phyloP scores from a whole-genome alignment of 1,140 invertebrate species.

The Carposina sasakii region DNA sequence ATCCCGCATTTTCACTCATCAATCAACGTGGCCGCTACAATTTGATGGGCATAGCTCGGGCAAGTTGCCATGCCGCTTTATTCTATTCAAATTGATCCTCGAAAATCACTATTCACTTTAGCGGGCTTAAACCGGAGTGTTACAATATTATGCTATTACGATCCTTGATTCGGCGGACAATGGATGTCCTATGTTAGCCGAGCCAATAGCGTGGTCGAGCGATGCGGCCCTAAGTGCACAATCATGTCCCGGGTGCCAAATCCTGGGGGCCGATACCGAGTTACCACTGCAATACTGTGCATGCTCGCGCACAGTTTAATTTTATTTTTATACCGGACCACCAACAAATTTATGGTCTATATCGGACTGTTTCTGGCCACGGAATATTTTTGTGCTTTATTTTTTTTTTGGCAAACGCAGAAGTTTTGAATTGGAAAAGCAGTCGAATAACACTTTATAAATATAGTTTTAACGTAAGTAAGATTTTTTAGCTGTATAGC shows the following conservation, averaged over 20 bases:
- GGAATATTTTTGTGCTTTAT: too few species aligned
- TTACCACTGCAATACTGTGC: constrained; percentile 46
- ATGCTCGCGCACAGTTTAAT: constrained; percentile 37
- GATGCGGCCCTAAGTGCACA: constrained; percentile 50
- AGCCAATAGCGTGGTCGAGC: constrained; percentile 8
- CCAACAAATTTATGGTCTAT: constrained; percentile 44
- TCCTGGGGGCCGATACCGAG: constrained; percentile 43
- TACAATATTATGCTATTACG: too few species aligned
- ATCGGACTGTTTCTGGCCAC: constrained; percentile 42
- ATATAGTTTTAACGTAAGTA: too few species aligned
- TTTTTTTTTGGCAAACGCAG: too few species aligned
- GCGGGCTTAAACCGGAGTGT: background rate
- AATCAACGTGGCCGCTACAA: too few species aligned
- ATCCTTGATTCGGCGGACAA: constrained; percentile 14
- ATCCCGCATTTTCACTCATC: too few species aligned
- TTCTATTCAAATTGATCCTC: background rate
- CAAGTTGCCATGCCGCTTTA: background rate
- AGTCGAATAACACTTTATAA: too few species aligned
- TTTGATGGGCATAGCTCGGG: too few species aligned
- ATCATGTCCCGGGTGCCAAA: constrained; percentile 64
- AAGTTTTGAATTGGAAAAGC: too few species aligned
- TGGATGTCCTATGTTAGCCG: constrained; percentile 10
- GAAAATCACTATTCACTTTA: background rate
- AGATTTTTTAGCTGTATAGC: too few species aligned
- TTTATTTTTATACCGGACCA: constrained; percentile 43